Evolutionary conservation across 2,888 invertebrate genomes (phyloP).

Genomic region (Phorcus lineatus): DNA sequence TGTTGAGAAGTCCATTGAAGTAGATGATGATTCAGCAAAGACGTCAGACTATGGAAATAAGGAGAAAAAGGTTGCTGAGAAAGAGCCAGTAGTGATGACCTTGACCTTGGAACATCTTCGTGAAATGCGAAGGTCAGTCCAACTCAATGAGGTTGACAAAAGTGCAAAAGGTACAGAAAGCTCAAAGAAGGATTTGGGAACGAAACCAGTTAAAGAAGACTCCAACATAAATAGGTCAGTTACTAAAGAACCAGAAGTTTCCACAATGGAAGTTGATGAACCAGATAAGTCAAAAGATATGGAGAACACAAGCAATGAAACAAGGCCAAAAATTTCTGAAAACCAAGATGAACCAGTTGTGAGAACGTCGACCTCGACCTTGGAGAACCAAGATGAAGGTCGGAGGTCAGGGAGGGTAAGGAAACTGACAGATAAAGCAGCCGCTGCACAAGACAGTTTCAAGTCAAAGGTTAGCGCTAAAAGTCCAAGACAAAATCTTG

Average conservation of each 20-base stretch:
- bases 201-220: background rate
- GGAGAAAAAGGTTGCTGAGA: too few species aligned
- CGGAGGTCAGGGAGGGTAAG: constrained; percentile 2
- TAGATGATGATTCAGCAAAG: too few species aligned
- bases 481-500: background rate
- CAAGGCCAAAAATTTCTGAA: background rate
- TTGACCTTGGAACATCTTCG: too few species aligned
- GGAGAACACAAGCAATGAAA: background rate
- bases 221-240: background rate
- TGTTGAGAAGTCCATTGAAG: too few species aligned
- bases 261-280: background rate
- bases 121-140: too few species aligned
- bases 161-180: too few species aligned
- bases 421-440: background rate
- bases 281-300: background rate
- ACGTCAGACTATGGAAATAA: too few species aligned
- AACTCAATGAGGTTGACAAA: too few species aligned
- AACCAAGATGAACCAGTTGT: background rate
- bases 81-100: too few species aligned
- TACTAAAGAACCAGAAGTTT: background rate
- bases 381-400: background rate
- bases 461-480: background rate
- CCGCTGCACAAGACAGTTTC: background rate
- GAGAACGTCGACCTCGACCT: background rate
- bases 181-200: too few species aligned